phyloP scores from a whole-genome alignment of 2,113 vertebrate species.

The Deroptyus accipitrinus region DNA sequence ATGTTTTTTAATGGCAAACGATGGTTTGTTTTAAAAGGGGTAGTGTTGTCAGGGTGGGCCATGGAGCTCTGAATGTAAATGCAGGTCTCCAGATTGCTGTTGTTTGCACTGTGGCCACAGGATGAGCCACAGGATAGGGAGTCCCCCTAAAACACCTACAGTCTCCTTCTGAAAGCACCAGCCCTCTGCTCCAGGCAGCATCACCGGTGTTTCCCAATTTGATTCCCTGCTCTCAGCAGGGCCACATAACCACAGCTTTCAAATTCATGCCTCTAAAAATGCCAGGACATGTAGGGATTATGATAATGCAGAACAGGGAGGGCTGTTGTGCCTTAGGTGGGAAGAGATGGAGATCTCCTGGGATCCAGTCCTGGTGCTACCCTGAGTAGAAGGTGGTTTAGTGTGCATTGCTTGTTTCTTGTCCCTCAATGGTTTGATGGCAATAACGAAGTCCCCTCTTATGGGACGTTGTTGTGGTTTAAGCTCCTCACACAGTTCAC shows the following conservation, averaged over 20 bases:
- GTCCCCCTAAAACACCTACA: rapidly evolving
- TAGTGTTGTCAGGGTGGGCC: neutral
- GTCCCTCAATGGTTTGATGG: neutral
- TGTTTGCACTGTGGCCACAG: neutral
- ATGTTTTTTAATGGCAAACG: neutral
- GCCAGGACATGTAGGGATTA: rapidly evolving
- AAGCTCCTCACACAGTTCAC: no score
- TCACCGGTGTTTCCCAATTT: neutral
- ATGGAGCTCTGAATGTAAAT: neutral
- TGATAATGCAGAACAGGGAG: neutral
- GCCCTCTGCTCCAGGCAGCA: neutral
- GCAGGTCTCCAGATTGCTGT: rapidly evolving
- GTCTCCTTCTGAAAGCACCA: neutral
- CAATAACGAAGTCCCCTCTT: neutral
- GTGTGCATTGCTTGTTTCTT: neutral
- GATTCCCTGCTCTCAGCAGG: neutral
- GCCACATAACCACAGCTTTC: neutral
- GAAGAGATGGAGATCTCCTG: neutral
- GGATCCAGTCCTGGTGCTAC: neutral
- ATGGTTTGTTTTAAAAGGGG: neutral
- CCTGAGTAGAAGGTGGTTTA: neutral
- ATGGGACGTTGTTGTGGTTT: neutral
- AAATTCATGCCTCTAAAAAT: neutral
- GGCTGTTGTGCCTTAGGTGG: neutral
- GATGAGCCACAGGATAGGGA: neutral